These are phyloP conservation scores for Antedon mediterranea DNA, from an alignment of 53 echinoderm and acorn worm species.

Conservation along the genomic window DNA sequence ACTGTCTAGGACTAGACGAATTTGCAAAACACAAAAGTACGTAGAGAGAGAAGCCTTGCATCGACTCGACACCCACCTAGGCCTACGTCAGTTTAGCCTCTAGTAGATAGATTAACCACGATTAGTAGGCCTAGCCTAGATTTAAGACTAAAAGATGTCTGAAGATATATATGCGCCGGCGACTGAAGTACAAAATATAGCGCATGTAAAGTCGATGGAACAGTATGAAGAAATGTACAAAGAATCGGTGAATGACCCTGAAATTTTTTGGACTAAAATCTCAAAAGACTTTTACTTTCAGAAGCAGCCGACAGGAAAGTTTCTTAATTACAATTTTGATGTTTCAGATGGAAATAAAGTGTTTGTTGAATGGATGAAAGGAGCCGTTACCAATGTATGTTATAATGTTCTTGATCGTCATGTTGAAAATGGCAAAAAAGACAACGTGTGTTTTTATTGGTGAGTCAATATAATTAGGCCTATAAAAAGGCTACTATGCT, in stretches of 20 bases:
- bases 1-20: too few species aligned
- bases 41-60: too few species aligned
- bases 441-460: constrained; percentile 92
- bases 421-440: constrained; percentile 60
- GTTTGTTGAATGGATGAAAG: constrained; percentile 84
- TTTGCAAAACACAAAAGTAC: too few species aligned
- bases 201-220: constrained; percentile 61
- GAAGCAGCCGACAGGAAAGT: constrained; percentile 48
- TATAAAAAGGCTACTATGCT: too few species aligned
- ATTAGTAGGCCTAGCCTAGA: too few species aligned
- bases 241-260: constrained; percentile 69
- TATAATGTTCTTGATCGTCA: constrained; percentile 93
- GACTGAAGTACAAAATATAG: constrained; percentile 51
- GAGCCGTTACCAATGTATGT: constrained; percentile 85
- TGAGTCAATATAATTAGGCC: constrained; percentile 18
- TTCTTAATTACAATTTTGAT: constrained; percentile 79
- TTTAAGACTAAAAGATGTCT: not conserved
- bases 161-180: not conserved
- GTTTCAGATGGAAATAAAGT: constrained; percentile 47
- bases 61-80: too few species aligned
- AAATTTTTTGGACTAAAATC: constrained; percentile 72
- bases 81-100: too few species aligned
- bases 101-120: too few species aligned
- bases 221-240: constrained; percentile 62
- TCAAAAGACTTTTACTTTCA: constrained; percentile 58